A percentile compares a stretch with the other conserved stretches of the same genome.
phyloP scores from a whole-genome alignment of 2,113 vertebrate genomes.

The Chaetura pelagica region DNA sequence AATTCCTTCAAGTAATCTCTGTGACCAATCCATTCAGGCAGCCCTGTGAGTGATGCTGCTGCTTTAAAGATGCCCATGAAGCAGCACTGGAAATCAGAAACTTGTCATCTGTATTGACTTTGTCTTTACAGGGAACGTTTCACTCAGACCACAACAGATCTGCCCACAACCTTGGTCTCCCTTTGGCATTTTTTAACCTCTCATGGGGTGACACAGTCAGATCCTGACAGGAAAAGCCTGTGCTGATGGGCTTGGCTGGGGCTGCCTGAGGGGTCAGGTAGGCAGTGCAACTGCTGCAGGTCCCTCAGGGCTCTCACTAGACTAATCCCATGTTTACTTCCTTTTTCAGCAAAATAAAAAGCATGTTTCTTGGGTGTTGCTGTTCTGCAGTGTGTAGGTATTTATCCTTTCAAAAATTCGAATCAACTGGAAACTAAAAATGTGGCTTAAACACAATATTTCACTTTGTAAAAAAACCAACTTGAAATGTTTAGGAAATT shows the following conservation, averaged over 20 bases:
- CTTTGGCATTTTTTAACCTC: not conserved
- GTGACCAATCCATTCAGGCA: not conserved
- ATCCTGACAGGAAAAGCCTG: fast-evolving
- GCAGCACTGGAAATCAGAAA: not conserved
- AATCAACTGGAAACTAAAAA: not conserved
- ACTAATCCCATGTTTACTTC: not conserved
- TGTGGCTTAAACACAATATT: not conserved
- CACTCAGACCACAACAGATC: not conserved
- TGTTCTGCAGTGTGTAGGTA: not conserved
- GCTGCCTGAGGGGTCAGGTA: fast-evolving
- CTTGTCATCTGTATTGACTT: not conserved
- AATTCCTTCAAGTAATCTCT: not conserved
- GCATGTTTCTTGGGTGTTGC: not conserved
- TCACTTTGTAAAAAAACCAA: not conserved
- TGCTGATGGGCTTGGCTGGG: no score
- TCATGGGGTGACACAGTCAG: fast-evolving
- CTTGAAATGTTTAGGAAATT: not conserved
- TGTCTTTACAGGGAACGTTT: not conserved
- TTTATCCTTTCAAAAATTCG: not conserved
- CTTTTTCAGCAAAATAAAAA: not conserved
- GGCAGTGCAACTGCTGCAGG: not conserved
- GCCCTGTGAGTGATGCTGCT: not conserved
- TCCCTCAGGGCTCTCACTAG: not conserved
- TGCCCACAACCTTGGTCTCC: not conserved
- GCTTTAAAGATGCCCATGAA: not conserved